Base-by-base conservation (phyloP, 2,888 invertebrate genomes). In the Peribatodes rhomboidaria region DNA sequence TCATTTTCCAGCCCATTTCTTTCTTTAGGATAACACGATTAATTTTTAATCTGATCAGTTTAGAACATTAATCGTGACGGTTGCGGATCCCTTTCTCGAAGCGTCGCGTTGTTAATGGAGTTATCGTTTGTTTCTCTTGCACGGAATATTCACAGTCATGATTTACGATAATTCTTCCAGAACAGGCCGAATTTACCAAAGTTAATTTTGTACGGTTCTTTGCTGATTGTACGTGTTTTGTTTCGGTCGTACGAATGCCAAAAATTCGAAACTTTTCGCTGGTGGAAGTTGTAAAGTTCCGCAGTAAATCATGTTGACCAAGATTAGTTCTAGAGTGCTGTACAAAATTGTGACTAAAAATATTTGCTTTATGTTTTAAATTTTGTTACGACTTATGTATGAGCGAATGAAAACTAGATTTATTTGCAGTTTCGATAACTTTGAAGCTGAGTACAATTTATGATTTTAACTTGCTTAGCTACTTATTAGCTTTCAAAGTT, bases 1-100 rank as follows among this genome's bases (percentile, higher is more conserved):
- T 82, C 80, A 89, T 89, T 89, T 89, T 87, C 84, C 83, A 79
- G 76, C 73, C 79, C 84, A 88, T 89, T 90, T 89, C 84, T 85
- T 87, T 85, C 82, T 84, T 85, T 81, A 80, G 72, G 61, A 79
- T 83, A 84, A 84, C 77, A 72, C 79, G 84, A 87, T 89, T 87
- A 87, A 86, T 89, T 85, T 88, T 84, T 88, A 88, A 89, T 88
- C 82, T 82, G 82, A 87, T 86, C 82, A 71, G 63, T 33, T 61
- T 60, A 58, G 70, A 76, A 74, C 78, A 80, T 82, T 83, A 79
- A 81, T 82, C 78, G 75, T 37, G 62, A 27, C 10, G 55, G 31
- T 16, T 56, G 67, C 64, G 39, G 49, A 61, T 44, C 67, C 52
- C 22, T 50, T 56, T 55, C 37, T 65, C 41, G 13, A 49, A 53